Conservation (phyloP, 2,797 vertebrate species). For the Darevskia nairensis region DNA sequence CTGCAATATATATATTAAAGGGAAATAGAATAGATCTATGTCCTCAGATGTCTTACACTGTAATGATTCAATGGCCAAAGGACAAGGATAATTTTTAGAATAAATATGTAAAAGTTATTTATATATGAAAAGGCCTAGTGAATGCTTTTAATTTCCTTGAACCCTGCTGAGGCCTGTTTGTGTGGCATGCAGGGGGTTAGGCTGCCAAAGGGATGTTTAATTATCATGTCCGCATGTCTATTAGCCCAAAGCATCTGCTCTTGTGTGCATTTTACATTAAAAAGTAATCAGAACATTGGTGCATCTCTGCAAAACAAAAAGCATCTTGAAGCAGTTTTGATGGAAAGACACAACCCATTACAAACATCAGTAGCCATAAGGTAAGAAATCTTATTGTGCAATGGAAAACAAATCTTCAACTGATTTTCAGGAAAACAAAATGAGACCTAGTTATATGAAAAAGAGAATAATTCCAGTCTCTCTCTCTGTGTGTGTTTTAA, state of each 20-base stretch:
- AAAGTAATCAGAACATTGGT: neutral
- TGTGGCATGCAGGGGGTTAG: neutral
- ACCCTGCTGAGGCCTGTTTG: neutral
- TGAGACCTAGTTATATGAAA: neutral
- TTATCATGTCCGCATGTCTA: neutral
- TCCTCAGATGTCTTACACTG: neutral
- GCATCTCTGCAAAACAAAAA: neutral
- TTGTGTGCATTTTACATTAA: neutral
- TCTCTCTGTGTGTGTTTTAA: neutral
- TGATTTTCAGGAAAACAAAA: neutral
- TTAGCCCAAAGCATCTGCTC: neutral
- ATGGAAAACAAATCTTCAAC: neutral
- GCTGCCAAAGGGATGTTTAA: neutral
- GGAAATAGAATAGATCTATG: neutral
- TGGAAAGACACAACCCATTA: neutral
- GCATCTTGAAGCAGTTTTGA: neutral
- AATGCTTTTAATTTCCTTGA: slow-evolving; percentile 18
- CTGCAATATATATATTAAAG: too few species aligned
- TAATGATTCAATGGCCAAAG: neutral
- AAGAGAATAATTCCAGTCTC: neutral
- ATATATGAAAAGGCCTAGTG: neutral
- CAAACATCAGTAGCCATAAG: neutral
- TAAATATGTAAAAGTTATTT: neutral
- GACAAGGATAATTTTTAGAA: neutral
- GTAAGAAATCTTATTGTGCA: neutral